These are phyloP conservation scores for Pollimyrus isidori DNA, from an alignment of 2,113 vertebrate genomes.

Conservation along the genomic window DNA sequence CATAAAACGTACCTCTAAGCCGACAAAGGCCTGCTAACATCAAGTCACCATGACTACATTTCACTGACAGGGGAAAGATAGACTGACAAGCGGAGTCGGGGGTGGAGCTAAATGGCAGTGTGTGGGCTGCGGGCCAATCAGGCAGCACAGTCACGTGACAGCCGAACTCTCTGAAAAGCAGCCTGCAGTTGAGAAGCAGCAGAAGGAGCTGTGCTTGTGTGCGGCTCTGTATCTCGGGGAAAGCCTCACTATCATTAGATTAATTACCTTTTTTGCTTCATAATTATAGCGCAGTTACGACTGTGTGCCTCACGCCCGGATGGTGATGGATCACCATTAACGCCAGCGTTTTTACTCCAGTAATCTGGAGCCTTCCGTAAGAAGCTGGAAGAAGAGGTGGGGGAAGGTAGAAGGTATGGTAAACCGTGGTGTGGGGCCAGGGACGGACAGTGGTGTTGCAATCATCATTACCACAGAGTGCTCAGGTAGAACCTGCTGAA, in stretches of 20 bases:
- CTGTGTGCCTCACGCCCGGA: neutral
- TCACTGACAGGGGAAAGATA: neutral
- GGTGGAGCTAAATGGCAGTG: neutral
- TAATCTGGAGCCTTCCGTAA: neutral
- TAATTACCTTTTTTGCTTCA: constrained; percentile 9
- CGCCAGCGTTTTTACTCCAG: neutral
- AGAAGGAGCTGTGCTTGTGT: neutral
- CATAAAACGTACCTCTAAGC: neutral
- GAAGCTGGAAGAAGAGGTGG: neutral
- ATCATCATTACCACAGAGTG: neutral
- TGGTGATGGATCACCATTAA: neutral
- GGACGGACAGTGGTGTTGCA: neutral
- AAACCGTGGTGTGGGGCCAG: neutral
- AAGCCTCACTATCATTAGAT: constrained; percentile 8
- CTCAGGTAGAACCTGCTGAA: neutral
- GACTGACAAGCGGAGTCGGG: neutral
- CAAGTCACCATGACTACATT: neutral
- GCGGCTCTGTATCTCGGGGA: neutral
- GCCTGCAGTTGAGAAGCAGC: neutral
- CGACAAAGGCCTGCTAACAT: neutral
- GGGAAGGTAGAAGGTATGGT: neutral
- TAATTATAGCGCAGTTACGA: constrained; percentile 7
- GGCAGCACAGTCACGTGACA: neutral
- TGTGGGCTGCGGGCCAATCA: neutral
- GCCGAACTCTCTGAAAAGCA: neutral